Evolutionary conservation across 2,113 vertebrate species (phyloP), one percentile per base, ranked within the genome.

Genomic region (Beaufortia kweichowensis): DNA sequence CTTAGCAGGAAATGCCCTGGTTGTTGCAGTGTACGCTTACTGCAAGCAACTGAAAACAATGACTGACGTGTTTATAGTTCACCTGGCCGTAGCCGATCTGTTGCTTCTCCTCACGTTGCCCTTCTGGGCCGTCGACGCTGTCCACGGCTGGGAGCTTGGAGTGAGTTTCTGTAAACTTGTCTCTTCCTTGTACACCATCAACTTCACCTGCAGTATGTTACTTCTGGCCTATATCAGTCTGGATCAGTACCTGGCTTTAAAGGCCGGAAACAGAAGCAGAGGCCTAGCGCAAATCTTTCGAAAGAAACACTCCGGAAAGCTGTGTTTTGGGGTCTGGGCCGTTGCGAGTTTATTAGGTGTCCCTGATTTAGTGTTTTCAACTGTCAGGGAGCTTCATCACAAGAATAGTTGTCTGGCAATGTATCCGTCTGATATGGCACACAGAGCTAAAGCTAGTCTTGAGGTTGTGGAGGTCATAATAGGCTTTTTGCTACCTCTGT

Each of bases 201-300:
- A 95, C 82, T 98, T 98, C 84, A 94, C 93, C 76, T 94, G 94
- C 31, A 91, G 95, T 79, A 98, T 98, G 95, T 86, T 95, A 80
- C 92, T 98, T 69, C 87, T 98, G 86, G 95, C 95, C 26, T 96
- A 94, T 56, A 94, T 98, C 86, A 98, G 96, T 2, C 50, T 97
- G 69, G 96, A 98, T 31, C 93, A 95, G 19, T 94, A 95, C 33
- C 81, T 88, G 50, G 92, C 94, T 0, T 79, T 92, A n/a, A 83
- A 23, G 11, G 77, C 80, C 31, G 74, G 23, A 66, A 81, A 0
- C 0, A 35, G 19, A 35, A 77, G 73, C 8, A 66, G 29, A 9
- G 67, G 73, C 5, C 23, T 90, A 39, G 81, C 71, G 19, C 35
- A 71, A 69, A 60, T 50, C 1, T 88, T 90, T 68, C 77, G 24